Conservation (phyloP, 2,797 vertebrate genomes). For the Myoxocephalus aenaeus region DNA sequence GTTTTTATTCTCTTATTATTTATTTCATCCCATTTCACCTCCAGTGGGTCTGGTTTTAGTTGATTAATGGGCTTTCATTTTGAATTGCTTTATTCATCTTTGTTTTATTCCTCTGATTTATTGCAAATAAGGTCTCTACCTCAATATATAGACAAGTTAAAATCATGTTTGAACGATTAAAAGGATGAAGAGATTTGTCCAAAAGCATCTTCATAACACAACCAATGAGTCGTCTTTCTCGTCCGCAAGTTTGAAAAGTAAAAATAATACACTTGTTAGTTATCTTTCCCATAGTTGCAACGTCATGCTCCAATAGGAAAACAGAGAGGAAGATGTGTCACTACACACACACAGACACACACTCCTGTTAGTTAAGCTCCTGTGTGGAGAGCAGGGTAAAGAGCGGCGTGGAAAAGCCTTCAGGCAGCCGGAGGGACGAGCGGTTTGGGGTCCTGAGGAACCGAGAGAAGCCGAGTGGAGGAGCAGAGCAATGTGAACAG, state of each 20-base stretch:
- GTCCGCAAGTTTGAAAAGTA: too few species aligned
- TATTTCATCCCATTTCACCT: background rate
- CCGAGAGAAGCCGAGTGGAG: slow-evolving; percentile 51
- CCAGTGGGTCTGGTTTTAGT: background rate
- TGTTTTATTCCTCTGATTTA: background rate
- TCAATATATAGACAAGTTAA: background rate
- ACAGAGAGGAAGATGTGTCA: slow-evolving; percentile 48
- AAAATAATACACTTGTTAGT: too few species aligned
- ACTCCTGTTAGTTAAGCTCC: slow-evolving; percentile 77
- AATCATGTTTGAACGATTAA: background rate
- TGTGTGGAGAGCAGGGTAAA: slow-evolving; percentile 64
- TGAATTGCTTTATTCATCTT: background rate
- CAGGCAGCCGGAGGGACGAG: slow-evolving; percentile 63
- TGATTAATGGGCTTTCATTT: background rate
- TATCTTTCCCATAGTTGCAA: slow-evolving; percentile 14
- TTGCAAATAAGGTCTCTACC: background rate
- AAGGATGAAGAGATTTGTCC: background rate
- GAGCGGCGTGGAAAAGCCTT: slow-evolving; percentile 61
- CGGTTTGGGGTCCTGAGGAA: slow-evolving; percentile 38
- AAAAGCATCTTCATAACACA: too few species aligned
- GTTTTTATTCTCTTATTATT: background rate
- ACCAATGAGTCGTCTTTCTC: too few species aligned
- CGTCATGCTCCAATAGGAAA: slow-evolving; percentile 53
- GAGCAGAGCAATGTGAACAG: slow-evolving; percentile 69
- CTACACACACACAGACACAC: slow-evolving; percentile 51